Base-by-base conservation (phyloP, 1,140 invertebrate genomes). In the Amphibalanus amphitrite region DNA sequence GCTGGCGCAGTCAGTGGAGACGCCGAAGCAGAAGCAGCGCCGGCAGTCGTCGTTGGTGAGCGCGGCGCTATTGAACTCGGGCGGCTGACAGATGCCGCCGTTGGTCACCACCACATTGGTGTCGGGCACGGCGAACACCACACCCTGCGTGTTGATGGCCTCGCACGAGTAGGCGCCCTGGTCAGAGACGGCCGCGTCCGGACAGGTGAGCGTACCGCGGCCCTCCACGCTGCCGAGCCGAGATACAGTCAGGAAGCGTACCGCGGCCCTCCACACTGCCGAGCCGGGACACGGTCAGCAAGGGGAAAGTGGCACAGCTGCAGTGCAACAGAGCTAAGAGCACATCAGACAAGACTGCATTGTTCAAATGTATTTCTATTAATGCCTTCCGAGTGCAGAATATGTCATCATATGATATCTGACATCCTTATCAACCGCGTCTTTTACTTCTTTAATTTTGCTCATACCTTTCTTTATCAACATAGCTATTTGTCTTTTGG, bases 131-230 rank as follows among this genome's bases (percentile, higher is more conserved):
- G 93, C 95, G 76, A 99, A 91, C 0, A 88, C 86, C 25, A 89
- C 89, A 15, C 91, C 93, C 74, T 81, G 82, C 29, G 86, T 88
- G 78, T 98, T 98, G 33, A 98, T 88, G 0, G 91, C 95, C 84
- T 99, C 96, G 82, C 97, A 98, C 17, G 93, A 96, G 79, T 98
- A 99, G 0, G 95, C 95, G 3, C 96, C 97, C 77, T 93, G 91
- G 76, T 99, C 92, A 70, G 82, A 80, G 10, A 80, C 76, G 81
- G 85, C 76, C 70, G 81, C 81, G 74, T 82, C 75, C 25, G 75
- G 77, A 65, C 86, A 82, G 6, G 81, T 83, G 4, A 87, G 77
- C 20, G 79, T 79, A 69, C 86, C 85, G 28, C 78, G 76, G 25
- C 85, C 85, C 73, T 81, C 78, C 29, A 79, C 79, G 73, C 80